Conservation (phyloP, 1,140 invertebrate genomes). For the Drosophila repletoides region DNA sequence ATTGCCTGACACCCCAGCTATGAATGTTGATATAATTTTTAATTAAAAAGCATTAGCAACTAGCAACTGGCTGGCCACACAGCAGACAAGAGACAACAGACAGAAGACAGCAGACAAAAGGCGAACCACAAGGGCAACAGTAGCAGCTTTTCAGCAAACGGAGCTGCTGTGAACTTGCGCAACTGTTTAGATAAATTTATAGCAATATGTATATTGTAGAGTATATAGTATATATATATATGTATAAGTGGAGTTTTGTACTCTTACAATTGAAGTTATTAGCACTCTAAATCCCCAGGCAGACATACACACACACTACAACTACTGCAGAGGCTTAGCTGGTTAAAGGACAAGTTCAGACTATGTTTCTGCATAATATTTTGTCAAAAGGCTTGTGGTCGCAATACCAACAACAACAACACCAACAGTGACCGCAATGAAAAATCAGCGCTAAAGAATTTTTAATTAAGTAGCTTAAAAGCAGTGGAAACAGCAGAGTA, state of each 20-base stretch:
- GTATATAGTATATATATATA: not conserved
- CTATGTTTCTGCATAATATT: constrained; percentile 31
- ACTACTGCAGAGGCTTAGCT: constrained; percentile 11
- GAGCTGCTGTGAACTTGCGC: constrained; percentile 39
- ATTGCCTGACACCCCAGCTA: constrained; percentile 30
- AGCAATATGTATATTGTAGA: constrained; percentile 1
- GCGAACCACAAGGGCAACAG: not conserved
- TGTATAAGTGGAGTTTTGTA: not conserved
- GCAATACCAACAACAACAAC: constrained; percentile 14
- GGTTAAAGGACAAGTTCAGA: constrained; percentile 26
- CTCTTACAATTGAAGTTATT: constrained; percentile 39
- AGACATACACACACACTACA: constrained; percentile 5
- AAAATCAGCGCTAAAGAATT: constrained; percentile 55
- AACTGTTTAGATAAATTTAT: constrained; percentile 59
- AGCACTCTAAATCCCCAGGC: constrained; percentile 36
- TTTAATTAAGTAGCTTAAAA: constrained; percentile 57
- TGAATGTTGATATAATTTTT: constrained; percentile 72
- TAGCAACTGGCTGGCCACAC: constrained; percentile 20
- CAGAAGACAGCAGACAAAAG: not conserved
- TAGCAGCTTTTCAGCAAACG: not conserved
- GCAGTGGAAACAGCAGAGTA: not conserved
- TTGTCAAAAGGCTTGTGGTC: constrained; percentile 18
- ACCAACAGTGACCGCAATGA: constrained; percentile 9
- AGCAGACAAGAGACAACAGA: not conserved
- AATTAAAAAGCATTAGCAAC: constrained; percentile 68